A percentile compares a stretch with the other conserved stretches of the same genome.
Conservation (phyloP, 2,797 vertebrate species). For the Caiman crocodilus region DNA sequence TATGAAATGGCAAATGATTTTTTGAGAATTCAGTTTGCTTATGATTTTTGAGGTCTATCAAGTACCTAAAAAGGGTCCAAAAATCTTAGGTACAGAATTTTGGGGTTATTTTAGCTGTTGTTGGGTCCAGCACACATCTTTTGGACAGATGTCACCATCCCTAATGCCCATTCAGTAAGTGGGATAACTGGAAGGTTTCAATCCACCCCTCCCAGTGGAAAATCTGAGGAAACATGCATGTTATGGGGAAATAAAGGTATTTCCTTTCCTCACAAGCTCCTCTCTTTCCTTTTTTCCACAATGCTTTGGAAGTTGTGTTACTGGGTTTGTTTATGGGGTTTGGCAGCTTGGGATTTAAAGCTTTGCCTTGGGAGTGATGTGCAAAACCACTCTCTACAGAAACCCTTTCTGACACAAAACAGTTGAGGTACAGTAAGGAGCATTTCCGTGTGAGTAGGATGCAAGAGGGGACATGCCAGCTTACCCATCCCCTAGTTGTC, state of each 20-base stretch:
- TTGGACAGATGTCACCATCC: slow-evolving; percentile 48
- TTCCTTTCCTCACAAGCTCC: slow-evolving; percentile 64
- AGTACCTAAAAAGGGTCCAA: not conserved
- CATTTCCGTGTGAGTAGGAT: not conserved
- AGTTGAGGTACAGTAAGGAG: not conserved
- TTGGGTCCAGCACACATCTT: not conserved
- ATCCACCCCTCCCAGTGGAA: slow-evolving; percentile 59
- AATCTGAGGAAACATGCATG: slow-evolving; percentile 67
- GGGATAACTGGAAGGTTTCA: slow-evolving; percentile 69
- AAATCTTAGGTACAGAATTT: not conserved
- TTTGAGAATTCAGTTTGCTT: not conserved
- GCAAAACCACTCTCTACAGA: not conserved
- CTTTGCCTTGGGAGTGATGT: not conserved
- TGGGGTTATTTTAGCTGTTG: slow-evolving; percentile 1
- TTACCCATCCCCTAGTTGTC: too few relatives aligned
- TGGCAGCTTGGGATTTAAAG: slow-evolving; percentile 32
- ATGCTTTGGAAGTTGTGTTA: slow-evolving; percentile 63
- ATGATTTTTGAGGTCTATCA: slow-evolving; percentile 1
- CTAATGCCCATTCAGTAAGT: slow-evolving; percentile 40
- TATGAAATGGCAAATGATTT: not conserved
- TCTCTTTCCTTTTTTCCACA: slow-evolving; percentile 73
- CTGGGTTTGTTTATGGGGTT: slow-evolving; percentile 67
- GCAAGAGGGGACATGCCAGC: too few relatives aligned
- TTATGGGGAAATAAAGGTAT: slow-evolving; percentile 76
- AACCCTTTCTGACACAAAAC: not conserved